phyloP scores from a whole-genome alignment of 2,113 vertebrate species.

The Gallinago paraguaiae region DNA sequence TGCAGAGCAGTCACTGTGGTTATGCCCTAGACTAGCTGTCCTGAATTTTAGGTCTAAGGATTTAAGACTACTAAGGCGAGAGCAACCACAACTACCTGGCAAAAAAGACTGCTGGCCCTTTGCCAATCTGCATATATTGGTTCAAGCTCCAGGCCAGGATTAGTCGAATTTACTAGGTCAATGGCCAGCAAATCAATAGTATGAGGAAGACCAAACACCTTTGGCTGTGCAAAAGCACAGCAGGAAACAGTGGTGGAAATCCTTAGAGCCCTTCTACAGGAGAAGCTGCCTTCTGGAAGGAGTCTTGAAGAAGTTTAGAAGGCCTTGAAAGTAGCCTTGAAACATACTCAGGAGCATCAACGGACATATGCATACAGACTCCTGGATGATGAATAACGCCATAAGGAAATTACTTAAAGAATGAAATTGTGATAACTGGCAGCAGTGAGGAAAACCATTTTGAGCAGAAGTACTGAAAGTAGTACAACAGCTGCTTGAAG shows the following conservation, averaged over 20 bases:
- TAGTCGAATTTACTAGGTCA: not conserved
- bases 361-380: not conserved
- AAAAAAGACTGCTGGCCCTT: not conserved
- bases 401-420: not conserved
- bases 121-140: not conserved
- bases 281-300: not conserved
- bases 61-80: not conserved
- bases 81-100: not conserved
- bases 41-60: not conserved
- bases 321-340: not conserved
- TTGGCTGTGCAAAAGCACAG: not conserved
- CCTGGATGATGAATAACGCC: not conserved
- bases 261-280: not conserved
- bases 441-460: not conserved
- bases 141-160: not conserved
- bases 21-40: not conserved
- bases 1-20: not conserved
- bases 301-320: not conserved
- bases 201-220: not conserved
- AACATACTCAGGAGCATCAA: not conserved
- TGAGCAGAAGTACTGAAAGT: not conserved
- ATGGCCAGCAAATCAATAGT: not conserved
- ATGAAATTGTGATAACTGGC: not conserved
- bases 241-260: not conserved
- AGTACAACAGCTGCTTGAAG: not conserved